Base-by-base conservation (phyloP, 2,797 vertebrate species). In the Sylvilagus floridanus region DNA sequence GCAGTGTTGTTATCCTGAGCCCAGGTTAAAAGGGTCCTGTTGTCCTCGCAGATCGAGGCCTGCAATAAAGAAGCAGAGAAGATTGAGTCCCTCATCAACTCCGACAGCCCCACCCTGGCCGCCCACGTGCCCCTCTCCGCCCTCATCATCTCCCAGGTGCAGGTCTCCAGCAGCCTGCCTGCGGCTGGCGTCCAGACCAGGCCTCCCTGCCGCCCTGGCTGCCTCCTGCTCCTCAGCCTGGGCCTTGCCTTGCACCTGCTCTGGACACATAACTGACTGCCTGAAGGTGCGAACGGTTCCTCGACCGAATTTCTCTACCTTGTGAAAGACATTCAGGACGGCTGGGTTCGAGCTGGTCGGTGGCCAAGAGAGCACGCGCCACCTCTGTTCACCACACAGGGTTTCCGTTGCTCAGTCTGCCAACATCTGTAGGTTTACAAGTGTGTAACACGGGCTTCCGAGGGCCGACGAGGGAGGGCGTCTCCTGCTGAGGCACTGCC, bases 21-120 rank as follows among this genome's bases (percentile, higher is more conserved):
- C 68, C 54, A 78, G 21, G 68, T 35, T 96, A 60, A 96, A 60
- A 92, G 47, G 50, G 17, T 92, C 50, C 83, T 89, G 82, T 85
- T 94, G 76, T 47, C 66, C 50, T 89, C 32, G 10, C 98, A 99
- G 99, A 98, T 99, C 54, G 99, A 99, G 98, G 99, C 99, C 91
- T 99, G 99, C 98, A 99, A 99, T 96, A 99, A 99, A 97, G 99
- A 99, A 97, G 99, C 99, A 0, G 99, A 99, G 98, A 99, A 99
- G 98, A 99, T 99, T 0, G 99, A 99, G 94, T 99, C 99, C 1
- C 99, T 99, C 96, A 99, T 99, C 97, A 99, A 99, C 97, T 99
- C 99, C 0, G 99, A 99, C 97, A 99, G 99, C 91, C 99, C 99
- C 16, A 99, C 99, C 0, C 97, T 99, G 96, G 98, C 99, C 0